phyloP scores from a whole-genome alignment of 2,113 vertebrate genomes.

The Gadus macrocephalus region DNA sequence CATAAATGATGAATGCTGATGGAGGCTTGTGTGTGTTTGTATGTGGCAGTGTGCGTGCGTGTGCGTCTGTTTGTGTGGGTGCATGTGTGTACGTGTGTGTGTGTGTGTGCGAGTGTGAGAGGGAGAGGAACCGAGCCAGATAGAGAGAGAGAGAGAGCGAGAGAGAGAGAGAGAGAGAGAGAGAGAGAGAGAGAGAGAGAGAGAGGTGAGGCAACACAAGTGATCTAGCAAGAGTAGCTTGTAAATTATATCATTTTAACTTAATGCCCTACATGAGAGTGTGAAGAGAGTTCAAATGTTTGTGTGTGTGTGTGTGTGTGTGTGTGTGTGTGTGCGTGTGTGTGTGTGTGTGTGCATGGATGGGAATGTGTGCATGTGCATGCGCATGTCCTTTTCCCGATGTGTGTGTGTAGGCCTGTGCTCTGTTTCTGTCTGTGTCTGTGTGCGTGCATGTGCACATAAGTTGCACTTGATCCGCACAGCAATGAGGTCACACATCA shows the following conservation, averaged over 20 bases:
- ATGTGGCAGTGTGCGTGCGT: background rate
- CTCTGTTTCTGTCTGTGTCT: background rate
- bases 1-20: slow-evolving; percentile 45
- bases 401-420: slow-evolving; percentile 2
- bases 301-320: background rate
- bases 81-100: background rate
- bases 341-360: background rate
- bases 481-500: slow-evolving; percentile 34
- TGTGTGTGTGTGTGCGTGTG: slow-evolving; percentile 1
- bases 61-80: background rate
- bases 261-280: no score
- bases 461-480: background rate
- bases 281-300: background rate
- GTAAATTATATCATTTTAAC: no score
- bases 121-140: background rate
- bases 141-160: background rate
- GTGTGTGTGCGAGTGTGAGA: background rate
- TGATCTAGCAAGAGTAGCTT: no score
- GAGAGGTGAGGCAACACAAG: no score
- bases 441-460: slow-evolving; percentile 7
- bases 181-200: background rate
- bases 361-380: background rate
- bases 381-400: slow-evolving; percentile 4
- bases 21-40: background rate
- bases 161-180: background rate